Percentiles rank a stretch among this genome's conserved stretches.
Conservation (phyloP, 2,888 invertebrate genomes). For the Girardia tigrina region DNA sequence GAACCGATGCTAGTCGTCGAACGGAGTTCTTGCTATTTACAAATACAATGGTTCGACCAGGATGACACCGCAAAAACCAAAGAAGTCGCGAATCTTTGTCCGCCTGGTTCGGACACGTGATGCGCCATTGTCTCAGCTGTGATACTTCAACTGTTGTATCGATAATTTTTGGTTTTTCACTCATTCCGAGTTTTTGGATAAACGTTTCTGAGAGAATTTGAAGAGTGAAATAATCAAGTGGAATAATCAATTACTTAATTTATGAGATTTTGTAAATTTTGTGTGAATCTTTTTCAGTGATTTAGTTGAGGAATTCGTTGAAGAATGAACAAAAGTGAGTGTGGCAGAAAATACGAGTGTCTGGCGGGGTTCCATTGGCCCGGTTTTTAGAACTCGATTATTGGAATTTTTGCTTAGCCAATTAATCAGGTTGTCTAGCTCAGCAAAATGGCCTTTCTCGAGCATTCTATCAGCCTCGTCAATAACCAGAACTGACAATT, state of each 20-base stretch:
- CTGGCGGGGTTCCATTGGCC: slow-evolving; percentile 56
- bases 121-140: slow-evolving; percentile 66
- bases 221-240: too few species aligned
- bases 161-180: slow-evolving; percentile 70
- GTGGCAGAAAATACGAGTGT: slow-evolving; percentile 96
- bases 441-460: slow-evolving; percentile 84
- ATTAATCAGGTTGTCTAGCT: slow-evolving; percentile 67
- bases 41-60: slow-evolving; percentile 80
- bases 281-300: slow-evolving; percentile 41
- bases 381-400: slow-evolving; percentile 39
- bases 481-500: slow-evolving; percentile 63
- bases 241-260: slow-evolving; percentile 46
- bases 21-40: slow-evolving; percentile 70
- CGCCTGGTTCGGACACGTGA: slow-evolving; percentile 52
- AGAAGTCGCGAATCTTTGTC: slow-evolving; percentile 60
- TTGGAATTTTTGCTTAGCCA: slow-evolving; percentile 57
- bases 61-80: slow-evolving; percentile 68
- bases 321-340: slow-evolving; percentile 69
- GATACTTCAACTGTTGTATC: slow-evolving; percentile 72
- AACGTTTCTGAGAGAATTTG: slow-evolving; percentile 56
- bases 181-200: slow-evolving; percentile 67
- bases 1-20: slow-evolving; percentile 57
- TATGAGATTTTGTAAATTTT: slow-evolving; percentile 45
- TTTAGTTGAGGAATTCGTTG: slow-evolving; percentile 56
- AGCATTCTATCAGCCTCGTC: slow-evolving; percentile 98